Evolutionary conservation across 2,113 vertebrate genomes (phyloP).

Genomic region (Anthoscopus minutus): DNA sequence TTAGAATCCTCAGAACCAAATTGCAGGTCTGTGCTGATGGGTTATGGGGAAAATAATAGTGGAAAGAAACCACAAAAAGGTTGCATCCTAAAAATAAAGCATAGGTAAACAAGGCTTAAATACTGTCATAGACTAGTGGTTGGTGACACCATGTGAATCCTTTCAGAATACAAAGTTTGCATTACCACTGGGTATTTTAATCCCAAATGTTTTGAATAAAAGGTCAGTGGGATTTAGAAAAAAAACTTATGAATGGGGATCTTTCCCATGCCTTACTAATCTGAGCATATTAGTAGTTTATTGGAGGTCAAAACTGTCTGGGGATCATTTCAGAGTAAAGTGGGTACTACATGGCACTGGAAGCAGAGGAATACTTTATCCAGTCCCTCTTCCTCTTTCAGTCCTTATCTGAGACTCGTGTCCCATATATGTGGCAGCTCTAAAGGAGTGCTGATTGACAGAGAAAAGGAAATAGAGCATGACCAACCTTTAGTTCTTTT

Average conservation of each 20-base stretch:
- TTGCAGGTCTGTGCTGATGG: neutral
- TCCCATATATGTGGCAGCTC: neutral
- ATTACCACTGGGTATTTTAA: neutral
- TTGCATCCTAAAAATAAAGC: conserved; percentile 21
- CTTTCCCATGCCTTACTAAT: neutral
- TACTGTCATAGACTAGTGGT: neutral
- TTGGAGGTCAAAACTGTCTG: neutral
- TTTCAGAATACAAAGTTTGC: neutral
- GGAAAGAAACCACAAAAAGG: neutral
- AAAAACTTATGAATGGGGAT: neutral
- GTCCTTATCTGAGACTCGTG: neutral
- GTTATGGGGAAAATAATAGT: neutral
- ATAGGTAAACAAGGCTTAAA: neutral
- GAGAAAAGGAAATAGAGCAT: neutral
- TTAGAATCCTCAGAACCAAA: neutral
- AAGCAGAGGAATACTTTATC: neutral
- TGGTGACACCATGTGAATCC: neutral
- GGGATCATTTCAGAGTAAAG: neutral
- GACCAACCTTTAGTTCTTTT: neutral
- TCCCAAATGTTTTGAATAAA: neutral
- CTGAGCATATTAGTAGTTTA: neutral
- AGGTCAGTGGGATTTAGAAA: neutral
- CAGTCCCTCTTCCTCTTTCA: neutral
- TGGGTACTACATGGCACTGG: neutral
- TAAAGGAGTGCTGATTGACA: neutral